Percentiles rank a stretch among this genome's conserved stretches.
phyloP scores from a whole-genome alignment of 2,113 vertebrate genomes.

The Austrofundulus limnaeus region DNA sequence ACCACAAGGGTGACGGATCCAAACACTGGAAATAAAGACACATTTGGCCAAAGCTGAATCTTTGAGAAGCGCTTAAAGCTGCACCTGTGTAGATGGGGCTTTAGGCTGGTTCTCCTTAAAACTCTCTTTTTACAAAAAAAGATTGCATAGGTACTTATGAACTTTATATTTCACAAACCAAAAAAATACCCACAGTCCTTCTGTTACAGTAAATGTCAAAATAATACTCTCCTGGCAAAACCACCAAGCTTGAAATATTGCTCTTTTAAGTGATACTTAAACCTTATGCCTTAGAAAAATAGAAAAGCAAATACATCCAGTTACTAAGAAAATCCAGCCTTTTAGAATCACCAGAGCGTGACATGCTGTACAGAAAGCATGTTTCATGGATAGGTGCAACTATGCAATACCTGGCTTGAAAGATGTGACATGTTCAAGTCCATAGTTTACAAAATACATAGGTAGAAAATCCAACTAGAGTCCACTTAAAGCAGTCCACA shows the following conservation, averaged over 20 bases:
- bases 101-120: not conserved
- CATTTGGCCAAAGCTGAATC: too few relatives aligned
- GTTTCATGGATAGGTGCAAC: not conserved
- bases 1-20: too few relatives aligned
- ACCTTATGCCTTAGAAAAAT: not conserved
- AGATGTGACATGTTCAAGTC: not conserved
- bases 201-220: slow-evolving; percentile 1
- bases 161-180: too few relatives aligned
- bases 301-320: not conserved
- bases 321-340: not conserved
- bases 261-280: not conserved
- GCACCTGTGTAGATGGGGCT: too few relatives aligned
- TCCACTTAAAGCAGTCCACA: not conserved
- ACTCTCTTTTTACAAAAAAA: not conserved
- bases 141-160: too few relatives aligned
- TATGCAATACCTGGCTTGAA: not conserved
- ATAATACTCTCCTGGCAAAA: slow-evolving; percentile 9
- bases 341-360: slow-evolving; percentile 9
- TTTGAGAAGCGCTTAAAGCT: too few relatives aligned
- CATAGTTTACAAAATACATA: not conserved
- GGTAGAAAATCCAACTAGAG: slow-evolving; percentile 4
- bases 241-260: not conserved
- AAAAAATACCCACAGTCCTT: slow-evolving; percentile 5
- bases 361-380: not conserved
- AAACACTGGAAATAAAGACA: too few relatives aligned